Evolutionary conservation across 2,113 vertebrate genomes (phyloP).

Genomic region (Phrynocephalus versicolor): DNA sequence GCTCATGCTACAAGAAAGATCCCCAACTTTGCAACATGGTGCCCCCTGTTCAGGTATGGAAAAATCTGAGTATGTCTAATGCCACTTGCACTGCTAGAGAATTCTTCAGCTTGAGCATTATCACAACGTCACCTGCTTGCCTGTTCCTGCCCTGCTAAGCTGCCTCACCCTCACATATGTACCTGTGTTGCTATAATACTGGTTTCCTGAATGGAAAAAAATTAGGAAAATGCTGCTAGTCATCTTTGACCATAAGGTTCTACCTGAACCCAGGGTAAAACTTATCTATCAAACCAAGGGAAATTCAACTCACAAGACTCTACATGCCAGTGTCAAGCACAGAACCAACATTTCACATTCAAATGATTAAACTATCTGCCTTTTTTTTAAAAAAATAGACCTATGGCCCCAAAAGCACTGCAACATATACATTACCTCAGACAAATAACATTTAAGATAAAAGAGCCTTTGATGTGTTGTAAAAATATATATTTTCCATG

Average conservation of each 20-base stretch:
- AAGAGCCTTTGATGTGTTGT: fast-evolving
- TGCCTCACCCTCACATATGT: not conserved
- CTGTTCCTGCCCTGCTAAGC: not conserved
- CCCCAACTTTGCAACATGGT: not conserved
- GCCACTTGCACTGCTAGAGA: not conserved
- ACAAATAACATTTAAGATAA: not conserved
- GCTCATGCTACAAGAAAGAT: not conserved
- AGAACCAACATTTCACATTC: not conserved
- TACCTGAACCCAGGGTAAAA: not conserved
- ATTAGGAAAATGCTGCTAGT: not conserved
- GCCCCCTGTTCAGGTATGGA: not conserved
- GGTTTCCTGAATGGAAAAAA: not conserved
- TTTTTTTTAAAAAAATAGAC: fast-evolving
- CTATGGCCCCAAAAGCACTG: fast-evolving
- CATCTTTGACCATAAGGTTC: not conserved
- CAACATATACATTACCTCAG: not conserved
- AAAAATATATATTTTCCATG: not conserved
- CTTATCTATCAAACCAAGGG: conserved; percentile 8
- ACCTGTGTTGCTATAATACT: not conserved
- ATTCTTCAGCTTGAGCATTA: not conserved
- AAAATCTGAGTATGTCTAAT: not conserved
- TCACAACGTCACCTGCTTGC: not conserved
- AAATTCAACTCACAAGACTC: not conserved
- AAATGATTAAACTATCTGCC: not conserved
- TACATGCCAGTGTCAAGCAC: not conserved